These are phyloP conservation scores for Myotis brandtii DNA, from an alignment of 2,113 vertebrate species.

Conservation along the genomic window DNA sequence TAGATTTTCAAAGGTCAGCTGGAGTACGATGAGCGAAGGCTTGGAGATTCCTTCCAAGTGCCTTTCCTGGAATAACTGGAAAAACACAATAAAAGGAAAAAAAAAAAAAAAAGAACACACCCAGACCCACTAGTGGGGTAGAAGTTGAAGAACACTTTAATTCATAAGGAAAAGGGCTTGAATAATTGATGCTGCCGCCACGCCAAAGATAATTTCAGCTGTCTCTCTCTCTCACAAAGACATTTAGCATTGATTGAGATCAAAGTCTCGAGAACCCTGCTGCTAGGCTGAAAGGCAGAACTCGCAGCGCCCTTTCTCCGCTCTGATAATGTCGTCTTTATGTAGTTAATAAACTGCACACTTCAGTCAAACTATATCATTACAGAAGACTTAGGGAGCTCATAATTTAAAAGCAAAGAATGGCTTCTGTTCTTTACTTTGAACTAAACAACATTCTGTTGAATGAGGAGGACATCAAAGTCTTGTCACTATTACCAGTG, in stretches of 20 bases:
- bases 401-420: conserved; percentile 95
- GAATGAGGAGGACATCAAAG: conserved; percentile 92
- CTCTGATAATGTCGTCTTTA: conserved; percentile 95
- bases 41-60: conserved; percentile 78
- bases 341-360: conserved; percentile 95
- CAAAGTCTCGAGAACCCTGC: conserved; percentile 91
- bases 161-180: conserved; percentile 90
- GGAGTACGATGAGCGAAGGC: conserved; percentile 72
- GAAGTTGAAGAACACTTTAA: conserved; percentile 90
- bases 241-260: conserved; percentile 96
- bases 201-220: conserved; percentile 91
- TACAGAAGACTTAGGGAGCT: conserved; percentile 93
- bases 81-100: conserved; percentile 63
- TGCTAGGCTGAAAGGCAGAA: conserved; percentile 92
- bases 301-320: conserved; percentile 88
- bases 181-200: conserved; percentile 92
- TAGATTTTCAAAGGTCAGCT: conserved; percentile 75
- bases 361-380: conserved; percentile 95
- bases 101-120: background rate
- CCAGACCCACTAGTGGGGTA: conserved; percentile 79
- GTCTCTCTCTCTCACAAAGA: conserved; percentile 92
- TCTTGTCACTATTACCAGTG: conserved; percentile 88
- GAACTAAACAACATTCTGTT: conserved; percentile 94
- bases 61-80: conserved; percentile 34
- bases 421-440: conserved; percentile 91